A percentile compares a stretch with the other conserved stretches of the same genome.
phyloP scores from a whole-genome alignment of 2,888 invertebrate genomes.

The Caenorhabditis wallacei region DNA sequence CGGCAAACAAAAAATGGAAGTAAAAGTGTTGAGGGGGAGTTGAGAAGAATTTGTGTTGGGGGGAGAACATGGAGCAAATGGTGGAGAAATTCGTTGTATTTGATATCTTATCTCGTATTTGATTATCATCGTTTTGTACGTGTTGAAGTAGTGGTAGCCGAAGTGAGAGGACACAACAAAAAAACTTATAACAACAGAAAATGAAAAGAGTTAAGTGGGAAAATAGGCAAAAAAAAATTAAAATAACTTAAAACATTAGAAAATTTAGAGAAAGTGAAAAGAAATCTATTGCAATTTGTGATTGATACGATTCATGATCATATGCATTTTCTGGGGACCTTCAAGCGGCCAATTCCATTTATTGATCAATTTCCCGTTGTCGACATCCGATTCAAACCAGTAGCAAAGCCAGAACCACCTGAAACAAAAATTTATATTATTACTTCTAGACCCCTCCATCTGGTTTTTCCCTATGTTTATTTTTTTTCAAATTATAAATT shows the following conservation, averaged over 20 bases:
- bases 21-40: not conserved
- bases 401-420: constrained; percentile 83
- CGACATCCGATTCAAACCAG: constrained; percentile 82
- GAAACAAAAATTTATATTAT: constrained; percentile 25
- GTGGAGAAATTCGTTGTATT: constrained; percentile 16
- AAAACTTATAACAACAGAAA: constrained; percentile 4
- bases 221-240: not conserved
- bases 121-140: constrained; percentile 19
- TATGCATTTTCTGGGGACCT: constrained; percentile 67
- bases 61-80: constrained; percentile 4
- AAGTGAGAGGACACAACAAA: constrained; percentile 7
- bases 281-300: constrained; percentile 62
- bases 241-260: not conserved
- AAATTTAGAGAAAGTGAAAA: constrained; percentile 9
- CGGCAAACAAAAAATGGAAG: not conserved
- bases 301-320: constrained; percentile 69
- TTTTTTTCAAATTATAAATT: not conserved
- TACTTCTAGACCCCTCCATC: too few species aligned
- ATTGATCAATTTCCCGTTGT: constrained; percentile 77
- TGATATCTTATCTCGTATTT: constrained; percentile 17
- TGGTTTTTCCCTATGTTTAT: too few species aligned
- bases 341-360: constrained; percentile 80
- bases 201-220: not conserved
- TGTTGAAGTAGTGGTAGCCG: not conserved
- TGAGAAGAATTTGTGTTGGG: not conserved